Conservation (phyloP, 2,888 invertebrate genomes). For the Eupithecia abbreviata region DNA sequence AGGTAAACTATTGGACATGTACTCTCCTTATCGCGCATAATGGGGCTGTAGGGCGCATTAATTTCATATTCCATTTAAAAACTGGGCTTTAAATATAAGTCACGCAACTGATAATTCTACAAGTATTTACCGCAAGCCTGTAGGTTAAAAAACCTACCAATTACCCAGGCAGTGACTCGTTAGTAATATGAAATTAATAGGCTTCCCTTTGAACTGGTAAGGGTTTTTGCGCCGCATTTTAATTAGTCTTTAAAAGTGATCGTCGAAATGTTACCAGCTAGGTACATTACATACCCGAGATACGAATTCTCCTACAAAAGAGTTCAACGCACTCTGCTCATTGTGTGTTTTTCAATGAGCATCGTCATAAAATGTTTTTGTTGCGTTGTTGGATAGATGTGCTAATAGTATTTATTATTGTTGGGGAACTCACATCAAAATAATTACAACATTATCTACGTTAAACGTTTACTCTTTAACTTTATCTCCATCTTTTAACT, state of each 20-base stretch:
- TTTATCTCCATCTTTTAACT: neutral
- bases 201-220: conserved; percentile 18
- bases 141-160: conserved; percentile 30
- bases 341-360: conserved; percentile 34
- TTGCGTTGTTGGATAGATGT: neutral
- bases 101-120: conserved; percentile 50
- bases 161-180: conserved; percentile 24
- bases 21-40: conserved; percentile 44
- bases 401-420: neutral
- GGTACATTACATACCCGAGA: conserved; percentile 11
- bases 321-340: conserved; percentile 47
- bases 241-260: conserved; percentile 22
- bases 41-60: conserved; percentile 46
- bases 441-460: neutral
- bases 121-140: conserved; percentile 34
- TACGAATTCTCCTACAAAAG: conserved; percentile 29
- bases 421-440: neutral
- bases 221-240: conserved; percentile 27
- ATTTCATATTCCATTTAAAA: conserved; percentile 46
- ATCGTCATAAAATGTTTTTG: conserved; percentile 8
- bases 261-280: conserved; percentile 22
- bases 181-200: conserved; percentile 21
- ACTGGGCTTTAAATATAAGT: conserved; percentile 35
- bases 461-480: neutral
- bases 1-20: conserved; percentile 44